A percentile compares a stretch with the other conserved stretches of the same genome.
These are phyloP conservation scores for Cataglyphis livida DNA, from an alignment of 2,888 invertebrate genomes.

Conservation along the genomic window DNA sequence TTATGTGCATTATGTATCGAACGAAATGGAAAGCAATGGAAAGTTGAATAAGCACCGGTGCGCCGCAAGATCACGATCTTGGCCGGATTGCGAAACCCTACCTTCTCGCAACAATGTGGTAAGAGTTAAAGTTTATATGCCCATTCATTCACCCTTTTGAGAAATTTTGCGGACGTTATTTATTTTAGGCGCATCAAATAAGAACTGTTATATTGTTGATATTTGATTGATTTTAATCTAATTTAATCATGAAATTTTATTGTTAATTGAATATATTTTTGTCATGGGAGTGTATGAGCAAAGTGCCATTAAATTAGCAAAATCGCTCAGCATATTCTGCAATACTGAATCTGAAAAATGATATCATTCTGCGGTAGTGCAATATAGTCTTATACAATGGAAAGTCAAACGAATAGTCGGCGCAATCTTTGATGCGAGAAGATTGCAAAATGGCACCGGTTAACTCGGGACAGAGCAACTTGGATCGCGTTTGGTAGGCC, in stretches of 20 bases:
- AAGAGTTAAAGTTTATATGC: conserved; percentile 59
- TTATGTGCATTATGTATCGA: conserved; percentile 64
- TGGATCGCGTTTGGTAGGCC: conserved; percentile 32
- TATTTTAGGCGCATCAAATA: conserved; percentile 5
- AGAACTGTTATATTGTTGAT: background rate
- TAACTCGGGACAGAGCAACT: conserved; percentile 35
- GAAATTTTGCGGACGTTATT: background rate
- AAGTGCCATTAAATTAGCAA: background rate
- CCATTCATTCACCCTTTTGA: conserved; percentile 18
- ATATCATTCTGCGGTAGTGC: conserved; percentile 22
- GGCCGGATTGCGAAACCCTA: conserved; percentile 71
- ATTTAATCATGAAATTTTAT: conserved; percentile 10
- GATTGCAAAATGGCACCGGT: conserved; percentile 63
- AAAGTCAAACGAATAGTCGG: conserved; percentile 62
- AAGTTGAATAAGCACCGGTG: conserved; percentile 72
- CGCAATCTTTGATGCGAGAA: conserved; percentile 56
- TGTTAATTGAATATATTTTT: background rate
- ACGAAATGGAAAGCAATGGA: conserved; percentile 79
- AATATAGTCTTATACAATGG: conserved; percentile 54
- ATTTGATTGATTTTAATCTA: background rate
- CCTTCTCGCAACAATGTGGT: conserved; percentile 50
- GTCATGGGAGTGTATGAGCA: background rate
- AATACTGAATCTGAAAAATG: conserved; percentile 14
- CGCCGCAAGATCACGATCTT: conserved; percentile 74
- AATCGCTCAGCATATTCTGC: background rate